Percentiles rank a stretch among this genome's conserved stretches.
Conservation (phyloP, 2,113 vertebrate species). For the Eira barbara region DNA sequence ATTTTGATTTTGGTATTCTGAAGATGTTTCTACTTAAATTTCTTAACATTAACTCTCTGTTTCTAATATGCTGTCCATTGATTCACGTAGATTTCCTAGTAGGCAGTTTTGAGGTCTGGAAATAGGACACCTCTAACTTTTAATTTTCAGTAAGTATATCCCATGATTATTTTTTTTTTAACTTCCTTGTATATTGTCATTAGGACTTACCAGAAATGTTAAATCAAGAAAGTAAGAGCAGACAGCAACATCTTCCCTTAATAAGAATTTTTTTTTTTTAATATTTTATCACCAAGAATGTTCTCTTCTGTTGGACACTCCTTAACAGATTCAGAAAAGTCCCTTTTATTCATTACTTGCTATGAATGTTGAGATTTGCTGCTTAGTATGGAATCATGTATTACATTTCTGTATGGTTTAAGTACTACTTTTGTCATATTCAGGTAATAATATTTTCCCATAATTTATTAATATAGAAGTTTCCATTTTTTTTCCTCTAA, state of each 20-base stretch:
- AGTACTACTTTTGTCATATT: not conserved
- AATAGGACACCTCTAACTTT: not conserved
- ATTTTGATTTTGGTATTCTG: not conserved
- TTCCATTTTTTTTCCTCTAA: not conserved
- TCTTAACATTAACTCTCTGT: not conserved
- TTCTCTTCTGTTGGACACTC: not conserved
- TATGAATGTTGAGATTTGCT: not conserved
- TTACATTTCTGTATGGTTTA: not conserved
- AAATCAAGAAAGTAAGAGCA: not conserved
- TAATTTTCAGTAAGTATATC: not conserved
- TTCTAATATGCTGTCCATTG: not conserved
- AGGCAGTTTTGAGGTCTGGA: not conserved
- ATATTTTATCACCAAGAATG: not conserved
- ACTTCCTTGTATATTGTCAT: not conserved
- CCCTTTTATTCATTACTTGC: not conserved
- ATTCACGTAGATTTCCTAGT: not conserved
- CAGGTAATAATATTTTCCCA: not conserved
- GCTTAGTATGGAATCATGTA: not conserved
- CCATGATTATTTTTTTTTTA: not conserved
- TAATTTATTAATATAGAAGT: not conserved
- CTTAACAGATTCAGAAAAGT: not conserved
- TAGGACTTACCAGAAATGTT: not conserved
- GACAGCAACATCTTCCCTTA: not conserved
- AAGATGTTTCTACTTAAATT: not conserved
- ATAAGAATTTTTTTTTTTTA: not conserved